Evolutionary conservation across 2,113 vertebrate species (phyloP).

Genomic region (Chinchilla lanigera): DNA sequence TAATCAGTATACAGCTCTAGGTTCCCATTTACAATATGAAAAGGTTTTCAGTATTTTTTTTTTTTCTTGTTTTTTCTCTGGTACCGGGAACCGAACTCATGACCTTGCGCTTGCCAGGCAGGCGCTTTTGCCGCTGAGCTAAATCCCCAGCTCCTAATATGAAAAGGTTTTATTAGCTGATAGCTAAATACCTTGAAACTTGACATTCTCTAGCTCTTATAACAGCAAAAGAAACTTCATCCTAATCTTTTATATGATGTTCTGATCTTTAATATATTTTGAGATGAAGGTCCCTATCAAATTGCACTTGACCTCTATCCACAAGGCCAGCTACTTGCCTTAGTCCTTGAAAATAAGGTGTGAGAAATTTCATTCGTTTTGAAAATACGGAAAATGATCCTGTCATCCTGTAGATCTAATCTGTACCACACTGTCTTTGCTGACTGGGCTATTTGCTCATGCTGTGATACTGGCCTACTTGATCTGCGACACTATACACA

Average conservation of each 20-base stretch:
- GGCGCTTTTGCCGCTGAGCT: no score
- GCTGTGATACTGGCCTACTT: not conserved
- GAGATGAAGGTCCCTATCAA: slow-evolving; percentile 49
- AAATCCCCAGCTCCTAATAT: no score
- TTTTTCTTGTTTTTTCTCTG: no score
- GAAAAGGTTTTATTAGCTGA: slow-evolving; percentile 17
- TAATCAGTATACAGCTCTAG: not conserved
- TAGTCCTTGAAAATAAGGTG: slow-evolving; percentile 5
- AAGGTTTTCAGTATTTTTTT: no score
- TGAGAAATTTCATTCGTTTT: slow-evolving; percentile 29
- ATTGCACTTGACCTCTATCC: slow-evolving; percentile 22
- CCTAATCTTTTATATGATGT: slow-evolving; percentile 31
- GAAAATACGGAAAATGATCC: not conserved
- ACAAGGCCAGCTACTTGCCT: not conserved
- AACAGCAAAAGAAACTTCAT: slow-evolving; percentile 13
- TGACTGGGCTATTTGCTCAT: not conserved
- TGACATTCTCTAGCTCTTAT: slow-evolving; percentile 1
- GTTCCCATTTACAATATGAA: slow-evolving; percentile 4
- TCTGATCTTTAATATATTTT: slow-evolving; percentile 64
- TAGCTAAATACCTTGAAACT: slow-evolving; percentile 5
- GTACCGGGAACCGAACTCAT: no score
- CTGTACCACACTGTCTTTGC: not conserved
- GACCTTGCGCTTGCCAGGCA: no score
- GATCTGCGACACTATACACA: not conserved
- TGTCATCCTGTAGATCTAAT: not conserved